phyloP scores from a whole-genome alignment of 2,888 invertebrate genomes.

The Globia sparganii region DNA sequence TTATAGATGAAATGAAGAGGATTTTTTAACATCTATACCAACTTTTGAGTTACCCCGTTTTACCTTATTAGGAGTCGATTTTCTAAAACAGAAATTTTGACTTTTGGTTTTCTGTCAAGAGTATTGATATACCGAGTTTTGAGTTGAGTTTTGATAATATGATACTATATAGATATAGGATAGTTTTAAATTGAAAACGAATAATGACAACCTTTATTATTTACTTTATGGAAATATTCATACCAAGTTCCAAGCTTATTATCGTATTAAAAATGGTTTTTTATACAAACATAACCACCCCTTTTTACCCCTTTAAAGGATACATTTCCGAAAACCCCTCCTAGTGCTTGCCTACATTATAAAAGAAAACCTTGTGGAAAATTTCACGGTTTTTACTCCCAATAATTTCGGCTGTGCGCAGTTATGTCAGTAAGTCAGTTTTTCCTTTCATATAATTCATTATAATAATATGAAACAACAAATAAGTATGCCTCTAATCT shows the following conservation, averaged over 20 bases:
- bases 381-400: background rate
- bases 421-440: background rate
- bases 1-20: no score
- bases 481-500: background rate
- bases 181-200: background rate
- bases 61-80: no score
- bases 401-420: background rate
- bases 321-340: background rate
- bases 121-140: background rate
- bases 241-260: background rate
- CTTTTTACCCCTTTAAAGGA: background rate
- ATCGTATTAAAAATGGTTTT: background rate
- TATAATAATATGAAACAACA: background rate
- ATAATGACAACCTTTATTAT: background rate
- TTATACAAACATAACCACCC: background rate
- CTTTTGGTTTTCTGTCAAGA: background rate
- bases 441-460: background rate
- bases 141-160: background rate
- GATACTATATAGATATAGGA: no score
- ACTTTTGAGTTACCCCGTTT: no score
- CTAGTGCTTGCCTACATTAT: background rate
- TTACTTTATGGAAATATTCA: background rate
- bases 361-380: background rate
- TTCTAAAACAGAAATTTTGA: background rate
- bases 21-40: no score